Base-by-base conservation (phyloP, 2,888 invertebrate genomes). In the Archips xylosteana region DNA sequence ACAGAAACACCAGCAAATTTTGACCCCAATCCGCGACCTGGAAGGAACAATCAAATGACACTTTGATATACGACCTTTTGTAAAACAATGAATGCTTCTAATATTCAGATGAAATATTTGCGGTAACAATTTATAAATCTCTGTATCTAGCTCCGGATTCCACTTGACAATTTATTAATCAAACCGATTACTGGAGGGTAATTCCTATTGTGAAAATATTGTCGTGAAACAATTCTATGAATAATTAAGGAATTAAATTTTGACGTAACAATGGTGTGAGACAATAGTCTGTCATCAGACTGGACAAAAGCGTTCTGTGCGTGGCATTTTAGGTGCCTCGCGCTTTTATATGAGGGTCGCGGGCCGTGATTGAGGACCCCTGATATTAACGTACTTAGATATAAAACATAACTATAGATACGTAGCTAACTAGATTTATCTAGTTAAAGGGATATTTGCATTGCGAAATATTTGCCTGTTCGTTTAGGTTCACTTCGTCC, bases 131-230 rank as follows among this genome's bases (percentile, higher is more conserved):
- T 94, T 92, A 94, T 92, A 92, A 54, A 54, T 54, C 23, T 15
- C 32, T 57, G 57, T 12, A 91, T 92, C 91, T 90, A 92, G 89
- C 91, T 82, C 88, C 90, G 94, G 92, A 94, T 94, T 90, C 93
- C 92, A 92, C 90, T 94, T 94, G 94, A 94, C 94, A 94, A 94
- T 94, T 94, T 94, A 94, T 94, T 94, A 94, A 94, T 94, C 94
- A 94, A 92, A 92, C 89, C 93, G 92, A 94, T 94, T 94, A 92
- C 94, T 91, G 88, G 23, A 23, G 54, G 23, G 92, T 91, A 23
- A 54, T 87, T 89, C 85, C 92, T 92, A 92, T 94, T 94, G 93
- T 94, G 94, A 91, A 94, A 94, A 94, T 94, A 94, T 92, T 92
- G 92, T 90, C 84, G 85, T 89, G 87, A 89, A 92, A 94, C 94